Base-by-base conservation (phyloP, 1,140 invertebrate species). In the Maconellicoccus hirsutus region DNA sequence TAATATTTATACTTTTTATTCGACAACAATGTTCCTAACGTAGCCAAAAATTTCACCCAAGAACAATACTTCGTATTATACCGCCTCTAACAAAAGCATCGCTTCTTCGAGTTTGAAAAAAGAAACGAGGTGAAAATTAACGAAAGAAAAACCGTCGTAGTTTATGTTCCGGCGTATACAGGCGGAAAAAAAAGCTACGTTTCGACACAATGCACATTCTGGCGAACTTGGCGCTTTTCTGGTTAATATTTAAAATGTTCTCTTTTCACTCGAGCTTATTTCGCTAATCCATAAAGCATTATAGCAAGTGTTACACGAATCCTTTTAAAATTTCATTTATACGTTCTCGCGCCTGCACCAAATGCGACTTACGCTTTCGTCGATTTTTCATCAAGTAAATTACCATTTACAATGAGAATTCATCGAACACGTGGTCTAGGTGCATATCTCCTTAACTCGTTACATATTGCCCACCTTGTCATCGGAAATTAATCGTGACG, bases 201-300 rank as follows among this genome's bases (percentile, higher is more conserved):
- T 19, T 19, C 16, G 29, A 4, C 6, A 52, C 42, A 52, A 52
- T 52, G 16, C n/a, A 19, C 42, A 16, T 52, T 52, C 16, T 14
- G 42, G 16, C 42, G 42, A 52, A 16, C 42, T 52, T 52, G 12
- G 42, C 42, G 42, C n/a, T 52, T 52, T 52, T 19, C n/a, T 16
- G 42, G 42, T 52, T 52, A 52, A 52, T 52, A 52, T 52, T 52
- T 52, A 52, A 52, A 52, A 52, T 52, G 42, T 52, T 52, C 16
- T 52, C n/a, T 52, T 52, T 52, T 52, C 3, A 14, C 6, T 19
- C 12, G 12, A 52, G 42, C 42, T 52, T 52, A 52, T 52, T 52
- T 52, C 42, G 42, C 42, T 14, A 52, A 52, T 52, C 42, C 42
- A 19, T 6, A 52, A 33, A 33, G 29, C 29, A 52, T 52, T 52